phyloP scores from a whole-genome alignment of 1,140 invertebrate species.

The Aphelinus atriplicis region DNA sequence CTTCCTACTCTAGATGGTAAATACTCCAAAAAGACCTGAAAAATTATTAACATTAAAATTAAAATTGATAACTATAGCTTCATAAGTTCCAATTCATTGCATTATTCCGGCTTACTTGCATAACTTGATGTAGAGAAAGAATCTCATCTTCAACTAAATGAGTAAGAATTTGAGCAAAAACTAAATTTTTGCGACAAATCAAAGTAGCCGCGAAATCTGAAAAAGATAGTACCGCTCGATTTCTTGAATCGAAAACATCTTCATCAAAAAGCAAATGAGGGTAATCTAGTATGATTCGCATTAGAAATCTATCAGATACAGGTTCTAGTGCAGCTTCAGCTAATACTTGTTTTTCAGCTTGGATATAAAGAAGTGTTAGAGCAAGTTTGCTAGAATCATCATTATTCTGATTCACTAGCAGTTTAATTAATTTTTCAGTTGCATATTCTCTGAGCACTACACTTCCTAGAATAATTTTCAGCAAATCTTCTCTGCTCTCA shows the following conservation, averaged over 20 bases:
- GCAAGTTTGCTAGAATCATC: slow-evolving; percentile 61
- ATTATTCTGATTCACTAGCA: slow-evolving; percentile 52
- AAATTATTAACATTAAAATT: slow-evolving; percentile 34
- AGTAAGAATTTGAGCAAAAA: slow-evolving; percentile 64
- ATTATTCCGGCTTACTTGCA: slow-evolving; percentile 53
- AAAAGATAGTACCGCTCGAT: slow-evolving; percentile 62
- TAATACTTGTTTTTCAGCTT: slow-evolving; percentile 65
- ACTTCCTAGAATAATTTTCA: slow-evolving; percentile 68
- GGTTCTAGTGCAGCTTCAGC: slow-evolving; percentile 62
- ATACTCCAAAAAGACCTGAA: slow-evolving; percentile 68
- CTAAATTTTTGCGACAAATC: slow-evolving; percentile 63
- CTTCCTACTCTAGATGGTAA: slow-evolving; percentile 69
- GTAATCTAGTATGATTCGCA: slow-evolving; percentile 59
- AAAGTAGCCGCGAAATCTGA: slow-evolving; percentile 68
- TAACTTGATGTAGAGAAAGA: slow-evolving; percentile 65
- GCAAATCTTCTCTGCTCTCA: slow-evolving; percentile 62
- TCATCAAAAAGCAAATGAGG: slow-evolving; percentile 69
- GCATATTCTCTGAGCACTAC: slow-evolving; percentile 68
- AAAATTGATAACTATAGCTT: not conserved
- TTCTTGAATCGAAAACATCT: slow-evolving; percentile 54
- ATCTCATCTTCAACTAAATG: slow-evolving; percentile 61
- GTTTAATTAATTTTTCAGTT: slow-evolving; percentile 68
- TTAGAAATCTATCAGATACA: slow-evolving; percentile 58
- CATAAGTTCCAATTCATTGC: too few species aligned
- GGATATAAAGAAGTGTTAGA: slow-evolving; percentile 66